These are phyloP conservation scores for Pao palembangensis DNA, from an alignment of 2,113 vertebrate species.

Conservation along the genomic window DNA sequence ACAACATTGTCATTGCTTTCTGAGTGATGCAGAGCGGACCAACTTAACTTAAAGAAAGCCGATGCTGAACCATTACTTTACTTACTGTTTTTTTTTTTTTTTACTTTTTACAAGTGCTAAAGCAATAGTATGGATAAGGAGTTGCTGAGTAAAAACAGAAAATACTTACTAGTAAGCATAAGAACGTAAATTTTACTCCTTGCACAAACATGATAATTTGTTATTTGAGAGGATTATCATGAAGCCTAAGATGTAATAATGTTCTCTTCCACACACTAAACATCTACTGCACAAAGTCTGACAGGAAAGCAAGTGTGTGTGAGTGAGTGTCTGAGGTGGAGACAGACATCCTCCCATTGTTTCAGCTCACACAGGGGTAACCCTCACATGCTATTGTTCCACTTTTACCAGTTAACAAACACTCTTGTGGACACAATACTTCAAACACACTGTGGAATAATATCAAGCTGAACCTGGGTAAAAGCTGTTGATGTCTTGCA, in stretches of 20 bases:
- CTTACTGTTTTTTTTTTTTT: too few species aligned
- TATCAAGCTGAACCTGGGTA: neutral
- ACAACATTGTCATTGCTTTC: too few species aligned
- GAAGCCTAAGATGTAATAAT: slow-evolving; percentile 7
- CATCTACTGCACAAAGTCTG: slow-evolving; percentile 26
- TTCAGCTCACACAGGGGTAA: slow-evolving; percentile 33
- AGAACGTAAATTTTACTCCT: too few species aligned
- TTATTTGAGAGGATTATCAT: neutral
- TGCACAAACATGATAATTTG: neutral
- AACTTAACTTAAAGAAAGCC: too few species aligned
- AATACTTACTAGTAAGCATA: too few species aligned
- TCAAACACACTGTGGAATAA: slow-evolving; percentile 23
- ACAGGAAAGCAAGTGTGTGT: slow-evolving; percentile 42
- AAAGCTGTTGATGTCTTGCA: neutral
- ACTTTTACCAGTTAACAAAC: slow-evolving; percentile 38
- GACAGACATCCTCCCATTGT: slow-evolving; percentile 73
- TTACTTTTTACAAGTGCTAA: too few species aligned
- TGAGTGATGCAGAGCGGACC: too few species aligned
- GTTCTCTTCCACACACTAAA: slow-evolving; percentile 25
- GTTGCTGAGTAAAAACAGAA: too few species aligned
- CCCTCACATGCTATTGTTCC: slow-evolving; percentile 50
- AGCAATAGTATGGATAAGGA: too few species aligned
- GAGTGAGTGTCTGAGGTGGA: slow-evolving; percentile 1
- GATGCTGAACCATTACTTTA: too few species aligned
- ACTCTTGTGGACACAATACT: slow-evolving; percentile 11